Base-by-base conservation (phyloP, 2,113 vertebrate species). In the Regulus satrapa region DNA sequence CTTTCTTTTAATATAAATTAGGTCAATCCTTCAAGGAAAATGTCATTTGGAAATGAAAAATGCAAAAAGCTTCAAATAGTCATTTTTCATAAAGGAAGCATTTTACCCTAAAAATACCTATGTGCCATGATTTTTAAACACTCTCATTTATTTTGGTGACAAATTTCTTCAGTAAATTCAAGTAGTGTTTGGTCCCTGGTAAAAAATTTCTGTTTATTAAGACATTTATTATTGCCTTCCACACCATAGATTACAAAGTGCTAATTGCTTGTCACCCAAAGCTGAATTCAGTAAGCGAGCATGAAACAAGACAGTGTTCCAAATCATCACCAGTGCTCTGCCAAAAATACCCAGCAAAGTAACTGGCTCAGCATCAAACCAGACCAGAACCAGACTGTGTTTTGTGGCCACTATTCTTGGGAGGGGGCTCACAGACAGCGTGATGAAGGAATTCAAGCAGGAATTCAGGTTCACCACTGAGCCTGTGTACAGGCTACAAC, bases 21-120 rank as follows among this genome's bases (percentile, higher is more conserved):
- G 54, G 75, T 73, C 59, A 90, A 74, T 55, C 54, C 59, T 86
- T 93, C 90, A 85, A 92, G 89, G 59, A 83, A 94, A 83, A 83
- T 18, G 19, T 8, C 43, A 69, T 80, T 93, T 87, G 51, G 21
- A 81, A 94, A 81, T 43, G 26, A 92, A 94, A 94, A 92, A 75
- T 46, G 21, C 8, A 72, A 68, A 79, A 87, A 56, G 5, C 20
- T 62, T 67, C 51, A 72, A 79, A 69, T 36, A 69, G 18, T 56
- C 46, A 19, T 73, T 95, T 76, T 93, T 68, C 38, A 58, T 34
- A 90, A 86, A 90, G 14, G 34, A 94, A 90, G 19, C 0, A 31
- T 66, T 95, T 86, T 69, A 54, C 29, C 32, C 21, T 32, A 56
- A 83, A 96, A 93, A 83, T 46, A 48, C 16, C 51, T 74, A 36